Conservation (phyloP, 2,113 vertebrate species). For the Butorides virescens region DNA sequence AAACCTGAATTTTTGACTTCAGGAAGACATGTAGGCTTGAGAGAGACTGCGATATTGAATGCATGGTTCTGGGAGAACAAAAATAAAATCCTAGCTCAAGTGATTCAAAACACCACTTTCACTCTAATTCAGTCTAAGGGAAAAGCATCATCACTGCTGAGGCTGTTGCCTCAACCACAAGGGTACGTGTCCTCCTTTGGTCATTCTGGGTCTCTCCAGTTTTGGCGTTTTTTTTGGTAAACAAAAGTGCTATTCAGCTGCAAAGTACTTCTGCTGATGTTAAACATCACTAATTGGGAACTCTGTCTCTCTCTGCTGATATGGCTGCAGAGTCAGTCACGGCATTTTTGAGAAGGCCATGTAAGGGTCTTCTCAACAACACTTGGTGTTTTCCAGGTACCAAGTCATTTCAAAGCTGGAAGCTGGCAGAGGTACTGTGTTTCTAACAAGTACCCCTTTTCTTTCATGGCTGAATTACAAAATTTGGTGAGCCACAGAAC, state of each 20-base stretch:
- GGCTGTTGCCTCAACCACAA: not conserved
- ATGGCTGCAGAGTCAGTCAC: not conserved
- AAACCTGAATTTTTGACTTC: not conserved
- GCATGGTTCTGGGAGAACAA: not conserved
- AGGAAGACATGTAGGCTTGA: not conserved
- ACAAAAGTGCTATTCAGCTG: not conserved
- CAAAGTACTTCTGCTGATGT: not conserved
- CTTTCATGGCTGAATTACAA: not conserved
- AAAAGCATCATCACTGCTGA: not conserved
- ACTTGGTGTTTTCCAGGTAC: not conserved
- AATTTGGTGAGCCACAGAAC: not conserved
- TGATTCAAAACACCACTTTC: not conserved
- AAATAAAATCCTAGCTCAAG: not conserved
- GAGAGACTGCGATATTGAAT: not conserved
- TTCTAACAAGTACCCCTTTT: not conserved
- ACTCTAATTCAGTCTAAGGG: not conserved
- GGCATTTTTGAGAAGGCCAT: not conserved
- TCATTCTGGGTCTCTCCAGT: not conserved
- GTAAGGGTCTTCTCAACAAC: not conserved
- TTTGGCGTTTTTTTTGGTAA: not conserved
- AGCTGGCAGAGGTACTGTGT: not conserved
- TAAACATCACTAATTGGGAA: not conserved
- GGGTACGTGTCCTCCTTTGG: not conserved
- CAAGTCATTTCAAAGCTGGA: not conserved
- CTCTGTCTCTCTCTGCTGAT: not conserved